Evolutionary conservation across 2,113 vertebrate species (phyloP).

Genomic region (Oncorhynchus kisutch): DNA sequence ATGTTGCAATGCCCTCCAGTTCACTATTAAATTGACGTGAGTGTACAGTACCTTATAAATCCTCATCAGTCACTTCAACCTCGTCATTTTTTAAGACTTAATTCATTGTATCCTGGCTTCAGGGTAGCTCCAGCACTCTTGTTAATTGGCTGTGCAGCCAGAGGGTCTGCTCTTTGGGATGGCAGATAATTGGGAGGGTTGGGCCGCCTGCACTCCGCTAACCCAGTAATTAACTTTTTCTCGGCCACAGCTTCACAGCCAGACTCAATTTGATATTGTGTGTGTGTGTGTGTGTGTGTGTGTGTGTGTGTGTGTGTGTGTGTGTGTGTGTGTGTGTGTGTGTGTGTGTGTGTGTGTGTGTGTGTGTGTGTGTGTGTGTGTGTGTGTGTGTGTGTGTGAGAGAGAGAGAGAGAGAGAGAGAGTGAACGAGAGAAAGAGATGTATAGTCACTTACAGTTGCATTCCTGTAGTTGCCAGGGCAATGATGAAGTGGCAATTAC

Average conservation of each 20-base stretch:
- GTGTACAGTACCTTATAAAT: no score
- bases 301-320: no score
- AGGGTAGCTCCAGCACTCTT: neutral
- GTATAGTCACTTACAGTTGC: neutral
- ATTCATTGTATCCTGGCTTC: neutral
- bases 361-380: no score
- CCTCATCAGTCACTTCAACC: no score
- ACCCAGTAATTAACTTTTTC: neutral
- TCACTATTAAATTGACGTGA: no score
- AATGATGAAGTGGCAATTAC: slow-evolving; percentile 27
- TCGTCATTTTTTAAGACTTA: no score
- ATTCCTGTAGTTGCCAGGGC: slow-evolving; percentile 25
- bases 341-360: no score
- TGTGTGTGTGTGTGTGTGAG: no score
- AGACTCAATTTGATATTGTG: no score
- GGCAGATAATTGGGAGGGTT: neutral
- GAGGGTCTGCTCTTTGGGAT: neutral
- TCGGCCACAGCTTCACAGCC: neutral
- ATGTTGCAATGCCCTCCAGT: no score
- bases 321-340: no score
- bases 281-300: no score
- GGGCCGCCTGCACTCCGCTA: neutral
- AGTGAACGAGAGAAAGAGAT: neutral
- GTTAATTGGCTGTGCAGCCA: neutral
- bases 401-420: neutral